These are phyloP conservation scores for Brachypterus glaber DNA, from an alignment of 2,888 invertebrate genomes.

Conservation along the genomic window DNA sequence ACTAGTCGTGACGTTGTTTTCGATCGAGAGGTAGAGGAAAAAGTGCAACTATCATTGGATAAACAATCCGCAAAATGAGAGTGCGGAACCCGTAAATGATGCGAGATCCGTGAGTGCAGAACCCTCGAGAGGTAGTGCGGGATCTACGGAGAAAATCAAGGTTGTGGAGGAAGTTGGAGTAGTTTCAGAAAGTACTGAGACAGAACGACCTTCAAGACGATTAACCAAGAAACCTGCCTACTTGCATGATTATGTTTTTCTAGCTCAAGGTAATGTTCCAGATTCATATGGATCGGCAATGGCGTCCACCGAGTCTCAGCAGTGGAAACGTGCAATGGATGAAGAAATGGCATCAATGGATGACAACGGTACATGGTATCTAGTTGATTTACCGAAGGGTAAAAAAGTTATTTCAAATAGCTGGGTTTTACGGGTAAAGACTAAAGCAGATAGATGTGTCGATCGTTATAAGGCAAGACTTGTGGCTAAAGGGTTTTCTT, in stretches of 20 bases:
- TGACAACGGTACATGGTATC: constrained; percentile 13
- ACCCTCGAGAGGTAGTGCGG: too few relatives aligned
- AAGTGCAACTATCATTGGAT: too few relatives aligned
- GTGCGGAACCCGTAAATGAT: too few relatives aligned
- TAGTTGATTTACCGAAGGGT: constrained; percentile 9
- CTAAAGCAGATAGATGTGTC: constrained; percentile 17
- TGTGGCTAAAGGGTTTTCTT: too few relatives aligned
- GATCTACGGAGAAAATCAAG: too few relatives aligned
- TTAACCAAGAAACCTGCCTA: too few relatives aligned
- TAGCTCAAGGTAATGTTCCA: background rate
- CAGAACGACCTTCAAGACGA: too few relatives aligned
- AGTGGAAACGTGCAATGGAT: constrained; percentile 17
- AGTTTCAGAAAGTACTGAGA: constrained; percentile 2
- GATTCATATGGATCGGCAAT: constrained; percentile 1
- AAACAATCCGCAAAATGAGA: too few relatives aligned
- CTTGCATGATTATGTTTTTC: too few relatives aligned
- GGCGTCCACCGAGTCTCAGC: constrained; percentile 5
- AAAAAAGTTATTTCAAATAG: constrained; percentile 13
- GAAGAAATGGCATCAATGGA: constrained; percentile 14
- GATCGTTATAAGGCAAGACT: constrained; percentile 2
- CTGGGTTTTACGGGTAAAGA: constrained; percentile 17
- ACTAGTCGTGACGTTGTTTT: constrained; percentile 13
- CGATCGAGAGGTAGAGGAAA: too few relatives aligned
- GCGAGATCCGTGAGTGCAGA: too few relatives aligned
- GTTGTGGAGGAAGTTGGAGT: too few relatives aligned